These are phyloP conservation scores for Phyllotreta striolata DNA, from an alignment of 2,888 invertebrate species.

Conservation along the genomic window DNA sequence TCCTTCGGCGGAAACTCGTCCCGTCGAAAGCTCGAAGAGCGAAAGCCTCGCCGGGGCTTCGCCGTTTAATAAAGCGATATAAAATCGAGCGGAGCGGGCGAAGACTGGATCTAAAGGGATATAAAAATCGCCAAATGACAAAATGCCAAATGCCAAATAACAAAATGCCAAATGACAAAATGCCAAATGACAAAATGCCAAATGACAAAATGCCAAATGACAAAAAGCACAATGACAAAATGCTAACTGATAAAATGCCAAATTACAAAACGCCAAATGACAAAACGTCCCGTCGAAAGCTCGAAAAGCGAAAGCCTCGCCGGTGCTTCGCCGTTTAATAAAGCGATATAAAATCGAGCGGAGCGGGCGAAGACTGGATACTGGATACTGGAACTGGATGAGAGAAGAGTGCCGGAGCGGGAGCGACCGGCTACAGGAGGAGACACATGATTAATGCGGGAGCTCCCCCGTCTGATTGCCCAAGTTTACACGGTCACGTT, in stretches of 20 bases:
- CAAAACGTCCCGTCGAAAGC: slow-evolving; percentile 2
- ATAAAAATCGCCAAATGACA: too few species aligned
- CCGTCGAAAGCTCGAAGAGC: slow-evolving; percentile 20
- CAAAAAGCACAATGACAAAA: too few species aligned
- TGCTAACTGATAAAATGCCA: too few species aligned
- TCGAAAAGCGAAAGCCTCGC: slow-evolving; percentile 25
- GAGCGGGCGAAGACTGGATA: slow-evolving; percentile 17
- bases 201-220: too few species aligned
- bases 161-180: too few species aligned
- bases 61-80: slow-evolving; percentile 49
- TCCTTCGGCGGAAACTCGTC: too few species aligned
- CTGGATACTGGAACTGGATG: slow-evolving; percentile 38
- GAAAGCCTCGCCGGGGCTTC: slow-evolving; percentile 19
- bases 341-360: slow-evolving; percentile 49
- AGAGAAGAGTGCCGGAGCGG: slow-evolving; percentile 17
- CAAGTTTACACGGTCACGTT: slow-evolving; percentile 54
- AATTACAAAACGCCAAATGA: too few species aligned
- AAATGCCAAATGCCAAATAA: too few species aligned
- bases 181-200: too few species aligned
- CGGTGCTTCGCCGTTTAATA: slow-evolving; percentile 41
- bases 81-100: slow-evolving; percentile 43
- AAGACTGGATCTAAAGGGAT: too few species aligned
- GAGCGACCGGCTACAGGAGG: slow-evolving; percentile 35
- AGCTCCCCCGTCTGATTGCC: slow-evolving; percentile 47
- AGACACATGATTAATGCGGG: slow-evolving; percentile 52